These are phyloP conservation scores for Ornithoptera alexandrae DNA, from an alignment of 2,888 invertebrate genomes.

Conservation along the genomic window DNA sequence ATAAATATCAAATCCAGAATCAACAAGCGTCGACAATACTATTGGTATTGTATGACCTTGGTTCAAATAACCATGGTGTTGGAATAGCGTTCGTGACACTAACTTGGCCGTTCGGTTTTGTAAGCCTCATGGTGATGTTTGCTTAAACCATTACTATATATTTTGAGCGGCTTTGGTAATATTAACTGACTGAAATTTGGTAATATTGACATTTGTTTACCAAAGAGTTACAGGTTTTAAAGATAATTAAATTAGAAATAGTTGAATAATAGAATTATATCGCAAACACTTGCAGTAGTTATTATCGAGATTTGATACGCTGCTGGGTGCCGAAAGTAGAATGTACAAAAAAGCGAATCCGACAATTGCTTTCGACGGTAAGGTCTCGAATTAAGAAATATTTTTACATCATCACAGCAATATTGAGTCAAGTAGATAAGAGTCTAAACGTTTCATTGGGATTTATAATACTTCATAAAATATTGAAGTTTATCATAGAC, in stretches of 20 bases:
- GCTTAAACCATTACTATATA: constrained; percentile 6
- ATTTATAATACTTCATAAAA: too few species aligned
- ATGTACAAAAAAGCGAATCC: background rate
- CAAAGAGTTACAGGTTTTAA: background rate
- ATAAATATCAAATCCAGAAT: too few species aligned
- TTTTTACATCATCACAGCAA: constrained; percentile 4
- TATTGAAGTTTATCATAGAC: too few species aligned
- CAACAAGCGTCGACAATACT: too few species aligned
- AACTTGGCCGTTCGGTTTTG: constrained; percentile 12
- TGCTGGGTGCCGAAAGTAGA: constrained; percentile 4
- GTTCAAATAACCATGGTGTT: constrained; percentile 6
- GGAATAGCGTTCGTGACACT: constrained; percentile 3
- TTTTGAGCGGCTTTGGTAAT: constrained; percentile 11
- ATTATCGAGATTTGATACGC: background rate
- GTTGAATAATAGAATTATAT: too few species aligned
- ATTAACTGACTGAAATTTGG: background rate
- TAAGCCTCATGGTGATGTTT: constrained; percentile 13
- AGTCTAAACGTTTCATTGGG: too few species aligned
- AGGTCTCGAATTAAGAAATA: constrained; percentile 7
- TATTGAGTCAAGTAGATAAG: constrained; percentile 9
- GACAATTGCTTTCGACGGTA: constrained; percentile 10
- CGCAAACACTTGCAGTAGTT: too few species aligned
- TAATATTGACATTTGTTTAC: background rate
- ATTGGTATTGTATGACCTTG: background rate
- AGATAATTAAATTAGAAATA: too few species aligned